These are phyloP conservation scores for Anguilla obscura DNA, from an alignment of 2,797 vertebrate species.

Conservation along the genomic window DNA sequence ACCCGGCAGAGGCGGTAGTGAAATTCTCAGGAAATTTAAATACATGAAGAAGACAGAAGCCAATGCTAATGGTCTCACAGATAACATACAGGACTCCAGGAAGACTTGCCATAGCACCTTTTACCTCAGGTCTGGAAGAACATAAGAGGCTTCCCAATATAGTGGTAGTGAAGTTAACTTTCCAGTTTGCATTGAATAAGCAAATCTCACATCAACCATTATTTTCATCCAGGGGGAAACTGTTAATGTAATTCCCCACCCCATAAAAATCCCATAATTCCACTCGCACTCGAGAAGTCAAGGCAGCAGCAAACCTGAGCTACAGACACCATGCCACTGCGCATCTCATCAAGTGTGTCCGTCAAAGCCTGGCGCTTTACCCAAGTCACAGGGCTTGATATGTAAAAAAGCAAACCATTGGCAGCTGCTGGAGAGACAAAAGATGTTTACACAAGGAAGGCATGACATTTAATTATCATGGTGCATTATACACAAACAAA, in stretches of 20 bases:
- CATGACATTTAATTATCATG: constrained; percentile 21
- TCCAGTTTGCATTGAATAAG: neutral
- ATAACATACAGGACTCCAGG: neutral
- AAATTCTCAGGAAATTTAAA: neutral
- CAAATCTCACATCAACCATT: neutral
- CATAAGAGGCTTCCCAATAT: neutral
- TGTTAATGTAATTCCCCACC: neutral
- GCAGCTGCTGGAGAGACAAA: neutral
- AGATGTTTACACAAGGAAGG: neutral
- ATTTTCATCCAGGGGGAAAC: neutral
- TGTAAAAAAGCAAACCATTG: neutral
- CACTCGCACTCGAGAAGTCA: neutral
- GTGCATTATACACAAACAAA: constrained; percentile 22
- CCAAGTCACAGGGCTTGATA: neutral
- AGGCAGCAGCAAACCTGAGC: neutral
- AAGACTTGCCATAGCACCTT: neutral
- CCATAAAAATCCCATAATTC: neutral
- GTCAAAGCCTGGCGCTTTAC: neutral
- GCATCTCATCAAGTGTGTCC: neutral
- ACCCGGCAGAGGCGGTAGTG: neutral
- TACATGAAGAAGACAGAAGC: neutral
- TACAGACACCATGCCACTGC: neutral
- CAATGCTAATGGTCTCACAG: neutral
- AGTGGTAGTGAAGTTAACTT: neutral
- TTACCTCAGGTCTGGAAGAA: neutral